Evolutionary conservation across 2,113 vertebrate genomes (phyloP).

Genomic region (Sprattus sprattus): DNA sequence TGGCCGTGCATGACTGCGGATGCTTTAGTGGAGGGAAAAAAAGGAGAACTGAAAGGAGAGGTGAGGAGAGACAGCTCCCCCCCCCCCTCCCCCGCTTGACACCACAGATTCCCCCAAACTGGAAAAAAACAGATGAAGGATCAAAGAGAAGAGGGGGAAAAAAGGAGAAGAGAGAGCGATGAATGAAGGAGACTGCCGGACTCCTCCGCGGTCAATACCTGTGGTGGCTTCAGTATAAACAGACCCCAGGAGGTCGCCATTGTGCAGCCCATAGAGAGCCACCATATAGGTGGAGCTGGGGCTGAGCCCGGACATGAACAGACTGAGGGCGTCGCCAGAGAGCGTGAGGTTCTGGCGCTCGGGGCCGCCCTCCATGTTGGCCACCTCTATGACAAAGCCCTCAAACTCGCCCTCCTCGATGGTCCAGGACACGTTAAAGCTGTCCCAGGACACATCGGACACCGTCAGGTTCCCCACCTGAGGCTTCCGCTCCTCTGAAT

Average conservation of each 20-base stretch:
- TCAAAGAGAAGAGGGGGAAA: slow-evolving; percentile 4
- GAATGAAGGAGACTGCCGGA: not conserved
- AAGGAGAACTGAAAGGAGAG: not conserved
- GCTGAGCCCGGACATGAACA: slow-evolving; percentile 77
- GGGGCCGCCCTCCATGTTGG: slow-evolving; percentile 68
- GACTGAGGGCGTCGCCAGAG: slow-evolving; percentile 71
- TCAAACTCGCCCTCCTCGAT: slow-evolving; percentile 76
- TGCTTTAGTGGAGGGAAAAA: not conserved
- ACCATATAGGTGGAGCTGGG: slow-evolving; percentile 79
- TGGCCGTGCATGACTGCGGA: slow-evolving; percentile 7
- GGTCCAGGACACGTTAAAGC: slow-evolving; percentile 87
- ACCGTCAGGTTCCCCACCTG: slow-evolving; percentile 74
- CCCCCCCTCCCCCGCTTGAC: slow-evolving; percentile 34
- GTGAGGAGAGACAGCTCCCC: slow-evolving; percentile 1
- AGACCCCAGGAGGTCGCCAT: slow-evolving; percentile 74
- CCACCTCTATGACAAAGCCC: slow-evolving; percentile 87
- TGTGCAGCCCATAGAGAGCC: slow-evolving; percentile 78
- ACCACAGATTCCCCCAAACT: slow-evolving; percentile 39
- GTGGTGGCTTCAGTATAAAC: slow-evolving; percentile 75
- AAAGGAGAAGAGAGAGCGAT: not conserved
- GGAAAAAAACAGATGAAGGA: slow-evolving; percentile 20
- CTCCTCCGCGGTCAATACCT: slow-evolving; percentile 61
- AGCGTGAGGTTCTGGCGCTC: slow-evolving; percentile 74
- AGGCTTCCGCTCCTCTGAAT: slow-evolving; percentile 76
- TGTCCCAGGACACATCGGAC: slow-evolving; percentile 80